Evolutionary conservation across 2,113 vertebrate species (phyloP), one percentile per base, ranked within the genome.

Genomic region (Macquaria ambigua): DNA sequence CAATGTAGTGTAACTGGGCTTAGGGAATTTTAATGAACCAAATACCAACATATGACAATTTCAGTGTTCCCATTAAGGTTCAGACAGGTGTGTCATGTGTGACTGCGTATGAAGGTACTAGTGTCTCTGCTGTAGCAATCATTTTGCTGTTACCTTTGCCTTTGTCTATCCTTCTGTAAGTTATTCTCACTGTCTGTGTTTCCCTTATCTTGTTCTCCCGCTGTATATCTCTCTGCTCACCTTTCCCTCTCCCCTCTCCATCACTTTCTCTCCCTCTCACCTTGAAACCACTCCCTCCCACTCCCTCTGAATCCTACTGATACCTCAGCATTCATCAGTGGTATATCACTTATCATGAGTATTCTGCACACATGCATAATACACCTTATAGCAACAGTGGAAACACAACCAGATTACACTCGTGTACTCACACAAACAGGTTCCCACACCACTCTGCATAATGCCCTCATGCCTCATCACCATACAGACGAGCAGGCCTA

Each of bases 401-500:
- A 75, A 86, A 86, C 79, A 79, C 79, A 58, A 77, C 79, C 67
- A 55, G 56, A 79, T 23, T 83, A 37, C 74, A 82, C 86, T 85
- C 81, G 20, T 83, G 88, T 75, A 62, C 79, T 85, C 52, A 18
- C 74, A 75, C 41, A 66, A 71, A 68, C 37, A 78, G 76, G 52
- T 53, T 20, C 71, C 41, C 66, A 43, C 56, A 41, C 61, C 62
- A 62, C 61, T 53, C 85, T 86, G 92, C 87, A 90, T 93, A 90
- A 91, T 90, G 88, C 77, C 64, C 89, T 91, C 59, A 61, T 88
- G 77, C 81, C 87, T 93, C 92, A 91, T 90, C 90, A 90, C 50
- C 91, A 90, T 85, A 81, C 81, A 85, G 77, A 85, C 89, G 64
- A 87, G 87, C 79, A 79, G 85, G 56, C 79, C 83, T 92, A 85